A percentile compares a stretch with the other conserved stretches of the same genome.
These are phyloP conservation scores for Homarus americanus DNA, from an alignment of 1,140 invertebrate species.

Conservation along the genomic window DNA sequence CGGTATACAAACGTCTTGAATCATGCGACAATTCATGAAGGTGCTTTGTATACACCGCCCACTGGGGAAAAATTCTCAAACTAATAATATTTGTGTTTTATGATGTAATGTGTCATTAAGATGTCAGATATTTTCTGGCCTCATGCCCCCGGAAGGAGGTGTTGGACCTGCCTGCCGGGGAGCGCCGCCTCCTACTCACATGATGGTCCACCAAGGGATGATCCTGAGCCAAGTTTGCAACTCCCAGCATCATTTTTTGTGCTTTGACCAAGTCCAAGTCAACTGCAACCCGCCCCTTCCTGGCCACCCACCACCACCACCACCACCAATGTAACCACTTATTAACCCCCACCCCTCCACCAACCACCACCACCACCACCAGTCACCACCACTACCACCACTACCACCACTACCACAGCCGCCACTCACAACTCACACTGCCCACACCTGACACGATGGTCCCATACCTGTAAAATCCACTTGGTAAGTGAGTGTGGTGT, in stretches of 20 bases:
- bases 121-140: neutral
- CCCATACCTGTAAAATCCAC: conserved; percentile 40
- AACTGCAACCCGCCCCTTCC: conserved; percentile 71
- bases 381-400: conserved; percentile 48
- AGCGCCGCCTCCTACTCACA: conserved; percentile 6
- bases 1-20: conserved; percentile 17
- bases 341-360: no score
- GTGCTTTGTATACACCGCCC: neutral
- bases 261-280: conserved; percentile 74
- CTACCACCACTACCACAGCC: conserved; percentile 44
- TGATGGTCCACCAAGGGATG: conserved; percentile 47
- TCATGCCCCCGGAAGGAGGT: neutral
- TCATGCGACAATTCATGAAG: neutral
- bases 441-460: conserved; percentile 25
- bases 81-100: neutral
- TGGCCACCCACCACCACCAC: conserved; percentile 61
- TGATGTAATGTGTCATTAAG: conserved; percentile 17
- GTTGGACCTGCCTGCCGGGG: conserved; percentile 11
- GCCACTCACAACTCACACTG: neutral
- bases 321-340: conserved; percentile 32
- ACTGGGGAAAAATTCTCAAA: neutral
- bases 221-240: conserved; percentile 60
- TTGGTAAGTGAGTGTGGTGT: conserved; percentile 39
- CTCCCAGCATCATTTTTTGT: conserved; percentile 75
- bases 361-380: conserved; percentile 31